A percentile compares a stretch with the other conserved stretches of the same genome.
phyloP scores from a whole-genome alignment of 1,140 invertebrate species.

The Zaprionus africanus region DNA sequence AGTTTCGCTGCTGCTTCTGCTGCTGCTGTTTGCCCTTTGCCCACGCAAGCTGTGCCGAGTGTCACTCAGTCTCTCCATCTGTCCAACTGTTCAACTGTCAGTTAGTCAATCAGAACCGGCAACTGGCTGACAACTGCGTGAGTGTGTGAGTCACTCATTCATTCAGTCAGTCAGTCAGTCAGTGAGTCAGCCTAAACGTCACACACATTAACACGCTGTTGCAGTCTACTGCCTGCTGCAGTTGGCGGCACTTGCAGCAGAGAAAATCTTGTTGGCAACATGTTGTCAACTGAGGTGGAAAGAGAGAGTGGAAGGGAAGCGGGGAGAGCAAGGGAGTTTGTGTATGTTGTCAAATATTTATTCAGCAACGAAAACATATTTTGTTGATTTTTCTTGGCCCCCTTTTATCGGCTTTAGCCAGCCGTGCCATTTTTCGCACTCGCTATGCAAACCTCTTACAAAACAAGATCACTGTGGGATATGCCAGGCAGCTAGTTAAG shows the following conservation, averaged over 20 bases:
- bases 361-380: slow-evolving; percentile 58
- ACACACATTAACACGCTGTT: slow-evolving; percentile 58
- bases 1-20: slow-evolving; percentile 32
- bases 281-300: slow-evolving; percentile 28
- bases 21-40: slow-evolving; percentile 44
- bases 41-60: slow-evolving; percentile 20
- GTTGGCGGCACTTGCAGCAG: slow-evolving; percentile 28
- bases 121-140: slow-evolving; percentile 29
- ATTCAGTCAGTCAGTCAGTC: slow-evolving; percentile 37
- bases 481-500: background rate
- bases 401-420: slow-evolving; percentile 37
- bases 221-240: background rate
- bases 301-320: background rate
- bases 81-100: slow-evolving; percentile 12
- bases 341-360: slow-evolving; percentile 62
- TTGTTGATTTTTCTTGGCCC: slow-evolving; percentile 51
- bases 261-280: slow-evolving; percentile 35
- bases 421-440: slow-evolving; percentile 54
- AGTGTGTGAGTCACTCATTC: slow-evolving; percentile 24
- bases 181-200: slow-evolving; percentile 27
- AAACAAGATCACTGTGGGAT: slow-evolving; percentile 11
- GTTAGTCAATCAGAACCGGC: slow-evolving; percentile 46
- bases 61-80: slow-evolving; percentile 30
- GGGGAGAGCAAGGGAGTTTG: background rate
- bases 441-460: slow-evolving; percentile 37